phyloP scores from a whole-genome alignment of 2,888 invertebrate genomes.

The Thysanoteuthis rhombus region DNA sequence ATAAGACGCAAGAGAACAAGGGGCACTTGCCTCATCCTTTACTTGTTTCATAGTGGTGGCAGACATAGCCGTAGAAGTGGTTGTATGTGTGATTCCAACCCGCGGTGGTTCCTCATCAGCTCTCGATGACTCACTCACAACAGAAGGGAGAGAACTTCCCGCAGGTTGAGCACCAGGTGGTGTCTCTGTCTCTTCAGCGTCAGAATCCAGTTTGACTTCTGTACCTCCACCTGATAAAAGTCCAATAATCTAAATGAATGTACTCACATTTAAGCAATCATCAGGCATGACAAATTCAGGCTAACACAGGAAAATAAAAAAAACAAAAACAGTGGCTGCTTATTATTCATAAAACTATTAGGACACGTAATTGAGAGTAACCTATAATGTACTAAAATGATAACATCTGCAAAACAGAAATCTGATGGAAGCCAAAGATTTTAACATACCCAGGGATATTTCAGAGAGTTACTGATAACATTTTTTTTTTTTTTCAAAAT shows the following conservation, averaged over 20 bases:
- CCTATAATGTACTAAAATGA: no score
- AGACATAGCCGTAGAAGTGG: conserved; percentile 32
- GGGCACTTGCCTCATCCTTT: conserved; percentile 36
- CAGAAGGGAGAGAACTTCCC: conserved; percentile 35
- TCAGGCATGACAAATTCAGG: not conserved
- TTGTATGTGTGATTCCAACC: conserved; percentile 36
- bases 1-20: conserved; percentile 33
- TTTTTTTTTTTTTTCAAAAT: no score
- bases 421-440: no score
- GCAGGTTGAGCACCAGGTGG: conserved; percentile 36
- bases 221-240: conserved; percentile 42
- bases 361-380: no score
- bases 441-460: no score
- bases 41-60: conserved; percentile 32
- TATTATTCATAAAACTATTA: no score
- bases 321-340: not conserved
- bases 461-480: no score
- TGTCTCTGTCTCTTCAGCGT: conserved; percentile 44
- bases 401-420: no score
- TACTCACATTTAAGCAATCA: not conserved
- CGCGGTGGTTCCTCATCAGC: conserved; percentile 34
- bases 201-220: conserved; percentile 58
- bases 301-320: not conserved
- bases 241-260: not conserved
- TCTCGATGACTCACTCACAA: conserved; percentile 35